Conservation (phyloP, 1,140 invertebrate genomes). For the Pseudoatta argentina region DNA sequence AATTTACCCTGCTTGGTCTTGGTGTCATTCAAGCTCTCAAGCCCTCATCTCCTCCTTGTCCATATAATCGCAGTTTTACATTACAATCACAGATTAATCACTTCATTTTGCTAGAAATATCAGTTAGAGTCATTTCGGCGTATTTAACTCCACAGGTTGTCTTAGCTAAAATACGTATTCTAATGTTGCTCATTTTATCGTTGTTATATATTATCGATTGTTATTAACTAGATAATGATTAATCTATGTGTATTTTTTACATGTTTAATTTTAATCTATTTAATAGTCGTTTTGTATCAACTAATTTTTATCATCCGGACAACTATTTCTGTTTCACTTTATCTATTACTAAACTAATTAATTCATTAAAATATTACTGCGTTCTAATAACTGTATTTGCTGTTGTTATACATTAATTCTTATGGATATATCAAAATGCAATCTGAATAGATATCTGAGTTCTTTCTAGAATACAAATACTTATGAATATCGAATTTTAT, state of each 20-base stretch:
- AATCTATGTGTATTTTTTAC: too few relatives aligned
- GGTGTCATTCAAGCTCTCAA: constrained; percentile 53
- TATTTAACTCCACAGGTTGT: background rate
- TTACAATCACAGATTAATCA: constrained; percentile 9
- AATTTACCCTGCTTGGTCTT: constrained; percentile 58
- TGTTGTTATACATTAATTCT: too few relatives aligned
- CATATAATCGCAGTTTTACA: constrained; percentile 79
- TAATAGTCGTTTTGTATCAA: too few relatives aligned
- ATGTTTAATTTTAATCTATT: too few relatives aligned
- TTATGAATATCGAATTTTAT: constrained; percentile 7
- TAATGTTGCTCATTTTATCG: too few relatives aligned
- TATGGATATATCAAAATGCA: background rate
- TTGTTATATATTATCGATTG: too few relatives aligned
- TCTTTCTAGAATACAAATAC: background rate
- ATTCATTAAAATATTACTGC: too few relatives aligned
- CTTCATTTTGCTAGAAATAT: background rate
- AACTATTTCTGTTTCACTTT: too few relatives aligned
- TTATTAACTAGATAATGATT: too few relatives aligned
- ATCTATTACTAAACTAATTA: too few relatives aligned
- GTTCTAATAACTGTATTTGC: too few relatives aligned
- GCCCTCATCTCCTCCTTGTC: constrained; percentile 48
- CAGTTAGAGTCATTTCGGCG: background rate
- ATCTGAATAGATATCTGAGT: background rate
- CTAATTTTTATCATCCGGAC: too few relatives aligned
- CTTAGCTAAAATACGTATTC: background rate